A percentile compares a stretch with the other conserved stretches of the same genome.
Evolutionary conservation across 2,113 vertebrate species (phyloP).

Genomic region (Dromas ardeola): DNA sequence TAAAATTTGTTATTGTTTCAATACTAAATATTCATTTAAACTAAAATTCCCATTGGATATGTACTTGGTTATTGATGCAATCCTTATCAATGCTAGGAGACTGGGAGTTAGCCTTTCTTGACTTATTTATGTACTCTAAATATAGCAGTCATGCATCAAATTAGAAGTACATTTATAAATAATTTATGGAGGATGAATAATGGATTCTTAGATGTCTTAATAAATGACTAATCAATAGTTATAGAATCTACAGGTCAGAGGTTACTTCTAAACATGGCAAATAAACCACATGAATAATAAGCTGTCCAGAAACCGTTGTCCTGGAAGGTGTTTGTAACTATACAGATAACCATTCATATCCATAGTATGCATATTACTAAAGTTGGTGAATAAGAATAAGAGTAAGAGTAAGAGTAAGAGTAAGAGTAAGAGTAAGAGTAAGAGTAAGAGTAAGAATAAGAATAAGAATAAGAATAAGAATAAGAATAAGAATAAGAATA

Average conservation of each 20-base stretch:
- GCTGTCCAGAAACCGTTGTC: background rate
- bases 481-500: background rate
- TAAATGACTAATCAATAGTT: constrained; percentile 56
- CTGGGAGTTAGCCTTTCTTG: constrained; percentile 8
- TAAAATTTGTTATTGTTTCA: background rate
- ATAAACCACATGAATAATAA: constrained; percentile 54
- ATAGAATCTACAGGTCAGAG: constrained; percentile 34
- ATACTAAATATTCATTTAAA: background rate
- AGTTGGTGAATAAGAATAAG: background rate
- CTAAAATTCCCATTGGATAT: background rate
- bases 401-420: background rate
- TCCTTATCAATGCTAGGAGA: constrained; percentile 15
- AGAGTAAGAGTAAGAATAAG: background rate
- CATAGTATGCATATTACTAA: background rate
- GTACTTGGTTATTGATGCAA: background rate
- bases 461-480: background rate
- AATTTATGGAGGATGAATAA: constrained; percentile 58
- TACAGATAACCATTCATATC: background rate
- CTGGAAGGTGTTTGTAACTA: background rate
- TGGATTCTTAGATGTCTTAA: constrained; percentile 49
- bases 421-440: background rate
- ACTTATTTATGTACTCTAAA: constrained; percentile 41
- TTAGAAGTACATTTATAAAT: constrained; percentile 42
- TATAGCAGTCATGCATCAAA: constrained; percentile 50
- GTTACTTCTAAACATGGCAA: constrained; percentile 43